These are phyloP conservation scores for Epistrophe eligans DNA, from an alignment of 2,888 invertebrate genomes.

Conservation along the genomic window DNA sequence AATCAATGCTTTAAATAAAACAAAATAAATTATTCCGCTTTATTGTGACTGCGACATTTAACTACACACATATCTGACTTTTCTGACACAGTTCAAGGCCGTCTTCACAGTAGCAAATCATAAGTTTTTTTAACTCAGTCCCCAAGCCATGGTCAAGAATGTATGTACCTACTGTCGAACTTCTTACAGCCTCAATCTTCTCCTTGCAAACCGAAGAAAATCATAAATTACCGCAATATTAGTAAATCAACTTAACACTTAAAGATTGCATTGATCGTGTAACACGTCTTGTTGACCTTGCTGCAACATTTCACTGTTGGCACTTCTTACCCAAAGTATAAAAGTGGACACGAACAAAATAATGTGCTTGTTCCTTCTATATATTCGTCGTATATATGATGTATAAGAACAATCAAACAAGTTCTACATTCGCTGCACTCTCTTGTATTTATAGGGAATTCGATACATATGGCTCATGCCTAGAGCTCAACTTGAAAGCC, in stretches of 20 bases:
- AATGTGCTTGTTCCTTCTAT: slow-evolving; percentile 14
- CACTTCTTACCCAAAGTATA: slow-evolving; percentile 22
- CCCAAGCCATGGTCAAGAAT: slow-evolving; percentile 9
- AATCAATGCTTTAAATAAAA: not conserved
- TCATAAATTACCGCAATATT: slow-evolving; percentile 17
- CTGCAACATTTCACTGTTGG: slow-evolving; percentile 48
- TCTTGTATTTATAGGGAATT: slow-evolving; percentile 10
- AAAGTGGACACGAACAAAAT: slow-evolving; percentile 12
- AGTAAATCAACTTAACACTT: slow-evolving; percentile 55
- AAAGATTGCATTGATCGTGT: slow-evolving; percentile 59
- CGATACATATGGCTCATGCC: not conserved
- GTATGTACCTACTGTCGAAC: not conserved
- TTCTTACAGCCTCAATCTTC: not conserved
- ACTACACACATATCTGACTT: not conserved
- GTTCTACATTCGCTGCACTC: slow-evolving; percentile 9
- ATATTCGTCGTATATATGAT: not conserved
- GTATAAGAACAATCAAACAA: slow-evolving; percentile 31
- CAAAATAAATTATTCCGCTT: not conserved
- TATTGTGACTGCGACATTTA: slow-evolving; percentile 3
- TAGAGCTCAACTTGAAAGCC: slow-evolving; percentile 8
- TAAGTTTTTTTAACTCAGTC: not conserved
- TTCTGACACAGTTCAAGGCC: slow-evolving; percentile 29
- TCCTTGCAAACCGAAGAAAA: not conserved
- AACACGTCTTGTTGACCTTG: slow-evolving; percentile 72
- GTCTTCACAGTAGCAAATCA: not conserved